Evolutionary conservation across 2,888 invertebrate genomes (phyloP), one percentile per base, ranked within the genome.

Genomic region (Troides aeacus): DNA sequence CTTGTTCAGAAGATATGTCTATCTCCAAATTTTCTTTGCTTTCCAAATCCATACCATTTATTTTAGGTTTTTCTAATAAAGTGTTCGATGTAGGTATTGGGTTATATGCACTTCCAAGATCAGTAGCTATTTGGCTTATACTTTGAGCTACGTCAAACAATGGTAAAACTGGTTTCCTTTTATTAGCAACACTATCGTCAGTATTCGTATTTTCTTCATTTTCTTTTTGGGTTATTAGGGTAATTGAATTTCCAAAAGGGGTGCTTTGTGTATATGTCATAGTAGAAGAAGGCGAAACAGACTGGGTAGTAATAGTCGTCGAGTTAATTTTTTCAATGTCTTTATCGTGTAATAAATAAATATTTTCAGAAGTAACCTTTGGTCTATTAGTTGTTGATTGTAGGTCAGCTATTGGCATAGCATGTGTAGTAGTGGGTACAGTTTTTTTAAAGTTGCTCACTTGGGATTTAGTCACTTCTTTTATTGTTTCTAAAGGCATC

Each of bases 121-220:
- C 92, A 3, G 91, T 91, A 66, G 93, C 91, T 75, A 93, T 93
- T 84, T 93, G 92, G 74, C 92, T 93, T 62, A 93, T 88, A 76
- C 92, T 92, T 76, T 90, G 88, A 65, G 90, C 90, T 46, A 93
- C 87, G 76, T 93, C 92, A 77, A 93, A 91, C 50, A 90, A 72
- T 17, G 85, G 87, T 62, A 85, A 72, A 21, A 78, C 74, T 60
- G 85, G 74, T 71, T 85, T 84, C 62, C 76, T 75, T 50, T 81
- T 82, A 7, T 72, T 71, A 70, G 71, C 70, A 62, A 76, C 73
- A 10, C 72, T 73, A 18, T 68, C 67, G n/a, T 73, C 68, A 62
- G 46, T 53, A 68, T 72, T 68, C 10, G 69, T 62, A 5, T 56
- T 60, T 23, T 71, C 71, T 65, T 74, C 72, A 23, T 73, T 75